Conservation (phyloP, 2,888 invertebrate species). For the Rhagonycha fulva region DNA sequence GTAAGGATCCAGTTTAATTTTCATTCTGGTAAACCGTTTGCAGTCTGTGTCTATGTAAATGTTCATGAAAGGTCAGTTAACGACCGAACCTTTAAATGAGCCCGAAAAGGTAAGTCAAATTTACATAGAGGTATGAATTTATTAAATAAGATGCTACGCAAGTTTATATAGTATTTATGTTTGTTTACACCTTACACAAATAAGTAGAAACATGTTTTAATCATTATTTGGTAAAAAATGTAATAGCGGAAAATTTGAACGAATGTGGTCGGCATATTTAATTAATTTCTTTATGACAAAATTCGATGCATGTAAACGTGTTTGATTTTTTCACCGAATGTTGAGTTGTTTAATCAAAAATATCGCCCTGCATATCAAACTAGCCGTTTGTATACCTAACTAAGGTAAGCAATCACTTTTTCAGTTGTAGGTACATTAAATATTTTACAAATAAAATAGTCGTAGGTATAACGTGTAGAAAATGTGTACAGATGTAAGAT, state of each 20-base stretch:
- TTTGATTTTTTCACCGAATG: not conserved
- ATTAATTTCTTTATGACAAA: not conserved
- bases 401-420: slow-evolving; percentile 7
- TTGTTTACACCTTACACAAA: not conserved
- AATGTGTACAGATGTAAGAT: slow-evolving; percentile 1
- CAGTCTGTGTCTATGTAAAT: slow-evolving; percentile 24
- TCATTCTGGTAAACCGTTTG: slow-evolving; percentile 21
- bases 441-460: not conserved
- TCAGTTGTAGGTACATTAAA: slow-evolving; percentile 3
- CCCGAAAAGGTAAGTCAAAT: slow-evolving; percentile 20
- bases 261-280: not conserved
- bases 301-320: not conserved
- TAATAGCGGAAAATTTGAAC: not conserved
- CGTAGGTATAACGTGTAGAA: not conserved
- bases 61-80: slow-evolving; percentile 27
- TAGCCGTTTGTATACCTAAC: slow-evolving; percentile 1
- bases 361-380: slow-evolving; percentile 2
- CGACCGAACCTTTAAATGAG: slow-evolving; percentile 23
- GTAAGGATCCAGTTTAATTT: slow-evolving; percentile 13
- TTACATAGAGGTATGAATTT: slow-evolving; percentile 17
- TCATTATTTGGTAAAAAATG: not conserved
- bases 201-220: not conserved
- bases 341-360: slow-evolving; percentile 7
- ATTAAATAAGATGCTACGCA: slow-evolving; percentile 9
- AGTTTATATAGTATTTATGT: not conserved